phyloP scores from a whole-genome alignment of 2,113 vertebrate species.

The Mystacornis crossleyi region DNA sequence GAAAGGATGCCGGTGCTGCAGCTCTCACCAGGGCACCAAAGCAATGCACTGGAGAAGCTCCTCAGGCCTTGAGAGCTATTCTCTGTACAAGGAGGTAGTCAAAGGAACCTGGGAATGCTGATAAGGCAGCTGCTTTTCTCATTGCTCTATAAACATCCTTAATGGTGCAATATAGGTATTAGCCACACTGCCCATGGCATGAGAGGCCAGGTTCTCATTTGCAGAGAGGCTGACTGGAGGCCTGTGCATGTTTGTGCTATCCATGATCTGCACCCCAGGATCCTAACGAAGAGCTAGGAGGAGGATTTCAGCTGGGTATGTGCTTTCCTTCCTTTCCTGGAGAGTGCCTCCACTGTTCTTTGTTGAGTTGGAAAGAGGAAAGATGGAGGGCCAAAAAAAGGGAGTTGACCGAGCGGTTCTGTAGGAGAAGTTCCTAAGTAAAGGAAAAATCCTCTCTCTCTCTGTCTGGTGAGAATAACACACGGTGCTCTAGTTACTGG shows the following conservation, averaged over 20 bases:
- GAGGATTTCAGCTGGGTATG: background rate
- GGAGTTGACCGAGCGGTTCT: background rate
- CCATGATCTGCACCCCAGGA: background rate
- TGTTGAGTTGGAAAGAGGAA: background rate
- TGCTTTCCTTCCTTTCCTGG: background rate
- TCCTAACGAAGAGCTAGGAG: background rate
- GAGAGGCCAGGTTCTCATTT: background rate
- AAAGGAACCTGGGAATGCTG: background rate
- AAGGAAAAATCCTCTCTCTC: slow-evolving; percentile 27
- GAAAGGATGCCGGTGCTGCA: background rate
- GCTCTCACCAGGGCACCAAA: background rate
- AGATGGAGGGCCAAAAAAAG: background rate
- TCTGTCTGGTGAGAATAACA: slow-evolving; percentile 37
- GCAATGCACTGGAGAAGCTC: background rate
- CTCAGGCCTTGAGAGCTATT: background rate
- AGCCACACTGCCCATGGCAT: background rate
- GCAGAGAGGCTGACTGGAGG: background rate
- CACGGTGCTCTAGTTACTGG: slow-evolving; percentile 33
- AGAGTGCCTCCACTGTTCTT: background rate
- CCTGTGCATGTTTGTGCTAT: background rate
- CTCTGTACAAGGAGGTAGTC: background rate
- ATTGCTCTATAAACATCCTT: background rate
- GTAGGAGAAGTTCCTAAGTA: background rate
- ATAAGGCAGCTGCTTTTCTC: background rate
- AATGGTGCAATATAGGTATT: background rate